Conservation (phyloP, 2,113 vertebrate genomes). For the Nycticryphes semicollaris region DNA sequence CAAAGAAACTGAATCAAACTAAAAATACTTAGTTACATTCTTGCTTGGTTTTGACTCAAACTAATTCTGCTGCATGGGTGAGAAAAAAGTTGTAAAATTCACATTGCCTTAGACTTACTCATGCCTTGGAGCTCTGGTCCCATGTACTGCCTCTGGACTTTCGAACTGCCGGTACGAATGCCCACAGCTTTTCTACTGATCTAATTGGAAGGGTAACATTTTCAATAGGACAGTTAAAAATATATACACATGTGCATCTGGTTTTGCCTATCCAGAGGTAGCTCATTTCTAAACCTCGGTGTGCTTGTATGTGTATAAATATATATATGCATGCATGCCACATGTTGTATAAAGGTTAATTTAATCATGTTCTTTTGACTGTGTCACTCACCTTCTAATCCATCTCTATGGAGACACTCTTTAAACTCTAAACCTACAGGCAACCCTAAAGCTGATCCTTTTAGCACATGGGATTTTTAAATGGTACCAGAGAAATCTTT, state of each 20-base stretch:
- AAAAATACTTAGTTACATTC: background rate
- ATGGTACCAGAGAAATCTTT: background rate
- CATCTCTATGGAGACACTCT: background rate
- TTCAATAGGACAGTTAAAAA: background rate
- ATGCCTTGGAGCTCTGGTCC: background rate
- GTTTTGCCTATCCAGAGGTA: background rate
- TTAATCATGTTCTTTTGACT: background rate
- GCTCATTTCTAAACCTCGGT: background rate
- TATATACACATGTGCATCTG: background rate
- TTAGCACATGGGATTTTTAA: background rate
- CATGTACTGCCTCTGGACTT: background rate
- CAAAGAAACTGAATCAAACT: background rate
- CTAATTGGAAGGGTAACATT: background rate
- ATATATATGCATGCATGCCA: fast-evolving
- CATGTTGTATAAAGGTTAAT: background rate
- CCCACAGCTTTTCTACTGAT: background rate
- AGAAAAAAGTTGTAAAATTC: background rate
- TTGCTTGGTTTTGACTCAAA: background rate
- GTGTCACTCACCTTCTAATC: background rate
- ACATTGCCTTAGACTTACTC: background rate
- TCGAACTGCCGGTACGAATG: background rate
- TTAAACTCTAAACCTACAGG: background rate
- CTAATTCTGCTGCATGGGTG: background rate
- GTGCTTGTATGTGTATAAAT: background rate
- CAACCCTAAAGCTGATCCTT: background rate